These are phyloP conservation scores for Ciconia boyciana DNA, from an alignment of 2,113 vertebrate species.

Conservation along the genomic window DNA sequence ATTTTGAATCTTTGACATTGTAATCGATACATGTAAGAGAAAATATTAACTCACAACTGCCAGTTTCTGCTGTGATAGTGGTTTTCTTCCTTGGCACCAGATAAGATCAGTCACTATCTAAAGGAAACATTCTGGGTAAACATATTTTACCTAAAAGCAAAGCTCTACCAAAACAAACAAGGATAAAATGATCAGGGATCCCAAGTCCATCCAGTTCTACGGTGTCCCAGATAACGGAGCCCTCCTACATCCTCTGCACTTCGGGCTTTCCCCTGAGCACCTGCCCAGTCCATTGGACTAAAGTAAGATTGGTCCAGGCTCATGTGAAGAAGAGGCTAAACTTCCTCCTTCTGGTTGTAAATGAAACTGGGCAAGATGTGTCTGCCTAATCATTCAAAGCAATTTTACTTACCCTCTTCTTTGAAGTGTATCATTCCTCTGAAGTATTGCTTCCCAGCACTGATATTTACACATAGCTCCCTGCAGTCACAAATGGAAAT, in stretches of 20 bases:
- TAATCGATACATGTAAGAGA: background rate
- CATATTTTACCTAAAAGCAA: background rate
- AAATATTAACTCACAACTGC: slow-evolving; percentile 36
- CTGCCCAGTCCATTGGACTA: background rate
- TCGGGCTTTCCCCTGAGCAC: background rate
- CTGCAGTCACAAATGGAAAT: background rate
- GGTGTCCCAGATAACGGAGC: background rate
- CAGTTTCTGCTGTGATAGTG: slow-evolving; percentile 26
- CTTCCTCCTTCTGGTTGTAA: background rate
- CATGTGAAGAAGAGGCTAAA: background rate
- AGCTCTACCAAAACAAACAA: background rate
- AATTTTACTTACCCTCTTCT: background rate
- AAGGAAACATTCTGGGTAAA: background rate
- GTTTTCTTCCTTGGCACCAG: background rate
- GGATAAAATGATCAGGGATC: background rate
- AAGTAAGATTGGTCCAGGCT: background rate
- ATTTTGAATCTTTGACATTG: slow-evolving; percentile 47
- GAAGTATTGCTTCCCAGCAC: background rate
- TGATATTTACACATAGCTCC: background rate
- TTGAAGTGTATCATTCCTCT: background rate
- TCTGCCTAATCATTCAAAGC: background rate
- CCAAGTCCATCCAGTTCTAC: background rate
- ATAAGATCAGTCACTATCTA: background rate
- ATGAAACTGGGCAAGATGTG: background rate
- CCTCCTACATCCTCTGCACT: background rate